Evolutionary conservation across 2,113 vertebrate species (phyloP).

Genomic region (Nesogale talazaci): DNA sequence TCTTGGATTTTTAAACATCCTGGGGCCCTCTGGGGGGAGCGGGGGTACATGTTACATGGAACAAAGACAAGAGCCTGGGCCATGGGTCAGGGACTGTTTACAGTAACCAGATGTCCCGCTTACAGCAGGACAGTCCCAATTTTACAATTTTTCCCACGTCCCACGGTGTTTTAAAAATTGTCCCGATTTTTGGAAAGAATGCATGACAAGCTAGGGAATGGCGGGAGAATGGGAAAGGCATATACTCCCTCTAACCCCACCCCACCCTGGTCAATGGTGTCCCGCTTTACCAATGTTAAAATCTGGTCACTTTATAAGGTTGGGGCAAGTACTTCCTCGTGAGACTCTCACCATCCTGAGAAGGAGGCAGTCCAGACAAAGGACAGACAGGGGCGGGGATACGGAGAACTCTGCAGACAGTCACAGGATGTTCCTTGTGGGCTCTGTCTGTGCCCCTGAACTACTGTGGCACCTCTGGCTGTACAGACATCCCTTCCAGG

Average conservation of each 20-base stretch:
- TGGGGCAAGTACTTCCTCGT: background rate
- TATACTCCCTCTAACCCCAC: too few relatives aligned
- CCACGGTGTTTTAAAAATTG: too few relatives aligned
- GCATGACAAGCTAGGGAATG: too few relatives aligned
- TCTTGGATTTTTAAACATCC: background rate
- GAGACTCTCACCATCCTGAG: background rate
- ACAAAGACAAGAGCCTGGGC: background rate
- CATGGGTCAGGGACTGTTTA: background rate
- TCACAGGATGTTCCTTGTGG: fast-evolving
- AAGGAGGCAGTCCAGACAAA: background rate
- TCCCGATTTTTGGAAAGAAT: too few relatives aligned
- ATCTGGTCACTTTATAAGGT: too few relatives aligned
- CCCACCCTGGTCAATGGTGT: too few relatives aligned
- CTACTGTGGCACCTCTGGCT: background rate
- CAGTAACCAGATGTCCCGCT: too few relatives aligned
- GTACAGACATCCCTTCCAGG: background rate
- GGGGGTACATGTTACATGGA: background rate
- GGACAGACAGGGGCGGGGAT: too few relatives aligned
- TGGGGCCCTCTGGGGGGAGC: background rate
- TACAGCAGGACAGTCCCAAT: too few relatives aligned
- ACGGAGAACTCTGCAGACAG: background rate
- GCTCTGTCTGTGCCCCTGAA: background rate
- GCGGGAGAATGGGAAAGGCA: too few relatives aligned
- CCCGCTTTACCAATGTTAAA: too few relatives aligned
- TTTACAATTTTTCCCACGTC: too few relatives aligned